A percentile compares a stretch with the other conserved stretches of the same genome.
phyloP scores from a whole-genome alignment of 2,888 invertebrate genomes.

The Eupelmus urozonus region DNA sequence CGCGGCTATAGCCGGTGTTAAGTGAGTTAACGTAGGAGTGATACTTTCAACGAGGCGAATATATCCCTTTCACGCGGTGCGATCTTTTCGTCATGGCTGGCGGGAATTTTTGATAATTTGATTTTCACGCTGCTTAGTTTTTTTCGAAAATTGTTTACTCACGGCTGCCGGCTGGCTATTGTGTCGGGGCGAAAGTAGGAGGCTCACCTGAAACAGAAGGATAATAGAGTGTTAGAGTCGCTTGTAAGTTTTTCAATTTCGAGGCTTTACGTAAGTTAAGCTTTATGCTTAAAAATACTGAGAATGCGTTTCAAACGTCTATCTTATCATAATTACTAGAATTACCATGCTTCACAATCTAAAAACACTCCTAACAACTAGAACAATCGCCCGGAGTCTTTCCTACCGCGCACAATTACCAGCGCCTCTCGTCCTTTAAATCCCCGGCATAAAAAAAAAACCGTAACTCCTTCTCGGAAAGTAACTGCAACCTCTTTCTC shows the following conservation, averaged over 20 bases:
- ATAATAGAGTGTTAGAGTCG: too few species aligned
- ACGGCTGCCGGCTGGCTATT: neutral
- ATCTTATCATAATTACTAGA: too few species aligned
- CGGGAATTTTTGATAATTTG: conserved; percentile 14
- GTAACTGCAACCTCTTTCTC: neutral
- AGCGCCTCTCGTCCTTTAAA: too few species aligned
- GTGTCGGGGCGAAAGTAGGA: neutral
- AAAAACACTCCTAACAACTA: too few species aligned
- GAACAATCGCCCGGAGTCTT: too few species aligned
- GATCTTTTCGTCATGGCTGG: neutral
- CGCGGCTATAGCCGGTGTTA: neutral
- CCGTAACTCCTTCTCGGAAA: neutral
- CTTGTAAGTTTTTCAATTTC: too few species aligned
- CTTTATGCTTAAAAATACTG: too few species aligned
- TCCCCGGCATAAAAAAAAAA: neutral
- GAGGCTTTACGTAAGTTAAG: too few species aligned
- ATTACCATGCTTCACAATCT: too few species aligned
- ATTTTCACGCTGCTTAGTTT: neutral
- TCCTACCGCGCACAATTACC: too few species aligned
- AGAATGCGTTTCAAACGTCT: too few species aligned
- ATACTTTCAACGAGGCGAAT: conserved; percentile 34
- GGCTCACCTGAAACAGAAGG: conserved; percentile 43
- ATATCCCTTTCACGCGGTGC: neutral
- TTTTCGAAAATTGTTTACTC: conserved; percentile 6
- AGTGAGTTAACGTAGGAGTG: conserved; percentile 42